phyloP scores from a whole-genome alignment of 2,888 invertebrate species.

The Cantharis flavilabris region DNA sequence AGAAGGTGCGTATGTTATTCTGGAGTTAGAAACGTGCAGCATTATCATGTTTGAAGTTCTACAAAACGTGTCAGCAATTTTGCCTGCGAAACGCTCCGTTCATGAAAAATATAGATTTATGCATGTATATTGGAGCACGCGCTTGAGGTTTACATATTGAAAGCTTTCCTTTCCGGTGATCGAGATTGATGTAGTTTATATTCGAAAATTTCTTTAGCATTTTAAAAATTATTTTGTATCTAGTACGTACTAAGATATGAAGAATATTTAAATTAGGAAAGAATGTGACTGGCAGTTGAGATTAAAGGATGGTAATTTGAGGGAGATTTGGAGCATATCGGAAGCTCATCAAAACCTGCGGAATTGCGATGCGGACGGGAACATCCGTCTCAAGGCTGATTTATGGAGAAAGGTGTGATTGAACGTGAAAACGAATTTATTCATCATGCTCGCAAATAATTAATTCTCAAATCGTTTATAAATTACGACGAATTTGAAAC shows the following conservation, averaged over 20 bases:
- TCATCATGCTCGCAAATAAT: slow-evolving; percentile 21
- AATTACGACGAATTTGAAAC: neutral
- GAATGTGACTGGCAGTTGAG: slow-evolving; percentile 45
- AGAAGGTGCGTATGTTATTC: slow-evolving; percentile 28
- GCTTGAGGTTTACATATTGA: slow-evolving; percentile 23
- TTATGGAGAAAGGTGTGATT: slow-evolving; percentile 39
- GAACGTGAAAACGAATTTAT: slow-evolving; percentile 27
- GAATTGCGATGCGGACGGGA: slow-evolving; percentile 50
- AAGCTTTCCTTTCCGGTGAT: slow-evolving; percentile 17
- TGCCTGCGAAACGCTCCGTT: slow-evolving; percentile 25
- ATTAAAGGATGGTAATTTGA: slow-evolving; percentile 49
- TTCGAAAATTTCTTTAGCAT: slow-evolving; percentile 11
- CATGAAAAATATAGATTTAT: slow-evolving; percentile 35
- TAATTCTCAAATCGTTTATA: slow-evolving; percentile 22
- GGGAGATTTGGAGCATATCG: slow-evolving; percentile 53
- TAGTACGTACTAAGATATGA: slow-evolving; percentile 15
- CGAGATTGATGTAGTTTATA: slow-evolving; percentile 15
- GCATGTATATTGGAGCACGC: slow-evolving; percentile 25
- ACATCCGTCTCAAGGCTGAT: slow-evolving; percentile 48
- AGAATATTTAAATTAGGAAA: slow-evolving; percentile 32
- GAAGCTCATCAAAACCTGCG: slow-evolving; percentile 53
- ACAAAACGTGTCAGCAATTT: slow-evolving; percentile 41
- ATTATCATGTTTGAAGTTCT: slow-evolving; percentile 43
- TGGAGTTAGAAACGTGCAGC: slow-evolving; percentile 36
- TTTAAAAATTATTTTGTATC: slow-evolving; percentile 23